phyloP scores from a whole-genome alignment of 2,888 invertebrate species.

The Acrobeloides nanus region DNA sequence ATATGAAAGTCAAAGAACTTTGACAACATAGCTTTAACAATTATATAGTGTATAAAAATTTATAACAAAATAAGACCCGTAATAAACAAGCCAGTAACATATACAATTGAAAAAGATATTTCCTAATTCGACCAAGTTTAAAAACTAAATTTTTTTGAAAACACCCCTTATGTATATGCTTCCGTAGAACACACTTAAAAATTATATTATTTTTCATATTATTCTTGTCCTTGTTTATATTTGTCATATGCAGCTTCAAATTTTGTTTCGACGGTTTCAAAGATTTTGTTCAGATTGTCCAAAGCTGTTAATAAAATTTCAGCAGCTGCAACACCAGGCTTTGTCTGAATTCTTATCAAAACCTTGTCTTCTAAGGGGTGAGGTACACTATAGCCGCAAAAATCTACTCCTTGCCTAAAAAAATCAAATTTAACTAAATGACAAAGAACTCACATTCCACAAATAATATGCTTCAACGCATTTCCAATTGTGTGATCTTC shows the following conservation, averaged over 20 bases:
- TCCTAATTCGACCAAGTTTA: too few species aligned
- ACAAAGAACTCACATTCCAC: constrained; percentile 6
- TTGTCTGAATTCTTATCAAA: constrained; percentile 9
- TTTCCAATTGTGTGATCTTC: constrained; percentile 12
- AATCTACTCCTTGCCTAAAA: constrained; percentile 11
- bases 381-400: constrained; percentile 9
- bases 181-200: too few species aligned
- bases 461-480: constrained; percentile 11
- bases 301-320: constrained; percentile 4
- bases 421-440: constrained; percentile 1
- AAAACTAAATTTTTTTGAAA: too few species aligned
- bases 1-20: too few species aligned
- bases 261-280: constrained; percentile 3
- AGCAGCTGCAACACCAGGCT: constrained; percentile 5
- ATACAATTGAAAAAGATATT: too few species aligned
- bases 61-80: too few species aligned
- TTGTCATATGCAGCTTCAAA: constrained; percentile 8
- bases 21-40: too few species aligned
- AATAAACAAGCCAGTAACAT: too few species aligned
- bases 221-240: too few species aligned
- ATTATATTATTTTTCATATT: too few species aligned
- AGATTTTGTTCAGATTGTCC: constrained; percentile 6
- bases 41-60: too few species aligned
- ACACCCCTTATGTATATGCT: too few species aligned
- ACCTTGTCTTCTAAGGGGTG: constrained; percentile 8